Conservation (phyloP, 2,113 vertebrate genomes). For the Pardalotus punctatus region DNA sequence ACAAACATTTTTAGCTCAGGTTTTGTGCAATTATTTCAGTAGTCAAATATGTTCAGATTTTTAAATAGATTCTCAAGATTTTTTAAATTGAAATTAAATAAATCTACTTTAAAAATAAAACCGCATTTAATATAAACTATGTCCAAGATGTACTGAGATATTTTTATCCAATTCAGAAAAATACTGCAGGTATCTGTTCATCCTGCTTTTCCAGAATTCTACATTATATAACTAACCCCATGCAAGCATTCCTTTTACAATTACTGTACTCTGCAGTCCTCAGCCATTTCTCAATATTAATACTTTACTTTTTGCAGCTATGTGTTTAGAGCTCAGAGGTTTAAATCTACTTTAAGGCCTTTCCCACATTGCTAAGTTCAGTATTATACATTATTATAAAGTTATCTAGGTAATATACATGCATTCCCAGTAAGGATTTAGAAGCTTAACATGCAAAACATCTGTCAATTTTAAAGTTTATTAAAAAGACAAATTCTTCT, state of each 20-base stretch:
- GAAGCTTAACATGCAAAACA: not conserved
- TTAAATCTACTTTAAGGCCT: not conserved
- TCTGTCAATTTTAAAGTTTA: not conserved
- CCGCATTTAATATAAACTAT: not conserved
- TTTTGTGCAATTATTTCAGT: not conserved
- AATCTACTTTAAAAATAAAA: not conserved
- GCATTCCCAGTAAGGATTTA: not conserved
- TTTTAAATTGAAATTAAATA: not conserved
- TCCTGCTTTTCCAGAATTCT: not conserved
- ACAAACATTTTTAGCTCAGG: constrained; percentile 18
- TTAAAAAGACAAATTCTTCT: not conserved
- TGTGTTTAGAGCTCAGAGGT: not conserved
- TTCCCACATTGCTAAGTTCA: not conserved
- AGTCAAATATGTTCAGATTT: not conserved
- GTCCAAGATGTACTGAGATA: not conserved
- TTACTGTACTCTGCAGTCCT: not conserved
- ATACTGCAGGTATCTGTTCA: not conserved
- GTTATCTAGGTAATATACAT: not conserved
- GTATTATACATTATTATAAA: not conserved
- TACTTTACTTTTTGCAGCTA: not conserved
- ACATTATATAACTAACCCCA: not conserved
- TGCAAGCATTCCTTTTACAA: not conserved
- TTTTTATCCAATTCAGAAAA: not conserved
- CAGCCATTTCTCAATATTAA: not conserved
- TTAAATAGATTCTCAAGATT: not conserved